Evolutionary conservation across 2,888 invertebrate genomes (phyloP).

Genomic region (Catocala nupta): DNA sequence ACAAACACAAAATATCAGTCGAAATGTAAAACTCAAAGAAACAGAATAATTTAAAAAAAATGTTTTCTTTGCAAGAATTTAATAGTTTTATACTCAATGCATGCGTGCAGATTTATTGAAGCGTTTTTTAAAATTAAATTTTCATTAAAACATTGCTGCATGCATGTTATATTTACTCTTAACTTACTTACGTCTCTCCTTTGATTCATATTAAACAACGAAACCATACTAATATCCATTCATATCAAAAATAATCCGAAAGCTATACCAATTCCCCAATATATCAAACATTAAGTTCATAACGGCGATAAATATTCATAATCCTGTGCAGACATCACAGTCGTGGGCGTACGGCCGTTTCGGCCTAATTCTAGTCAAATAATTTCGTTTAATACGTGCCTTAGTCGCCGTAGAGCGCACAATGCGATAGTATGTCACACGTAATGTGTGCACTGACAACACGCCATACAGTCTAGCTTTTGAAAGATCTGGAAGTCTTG

Average conservation of each 20-base stretch:
- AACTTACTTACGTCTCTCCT: no score
- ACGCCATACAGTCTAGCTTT: slow-evolving; percentile 54
- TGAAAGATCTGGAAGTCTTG: slow-evolving; percentile 53
- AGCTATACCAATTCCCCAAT: slow-evolving; percentile 37
- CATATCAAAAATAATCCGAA: slow-evolving; percentile 25
- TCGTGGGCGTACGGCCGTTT: slow-evolving; percentile 63
- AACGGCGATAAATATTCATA: slow-evolving; percentile 53
- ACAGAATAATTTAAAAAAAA: no score
- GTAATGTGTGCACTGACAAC: slow-evolving; percentile 84
- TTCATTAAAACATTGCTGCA: no score
- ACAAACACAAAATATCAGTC: no score
- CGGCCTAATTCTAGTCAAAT: slow-evolving; percentile 66
- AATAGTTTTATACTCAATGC: no score
- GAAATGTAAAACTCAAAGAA: no score
- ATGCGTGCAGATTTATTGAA: no score
- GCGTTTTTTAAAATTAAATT: no score
- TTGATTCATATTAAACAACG: no score
- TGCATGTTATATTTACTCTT: no score
- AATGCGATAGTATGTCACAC: slow-evolving; percentile 82
- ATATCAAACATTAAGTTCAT: slow-evolving; percentile 53
- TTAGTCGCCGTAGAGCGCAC: slow-evolving; percentile 76
- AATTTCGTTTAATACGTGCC: slow-evolving; percentile 75
- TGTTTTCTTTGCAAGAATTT: no score
- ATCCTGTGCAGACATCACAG: slow-evolving; percentile 51
- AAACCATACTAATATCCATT: no score